These are phyloP conservation scores for Saccostrea glomerata DNA, from an alignment of 1,140 invertebrate species.

Conservation along the genomic window DNA sequence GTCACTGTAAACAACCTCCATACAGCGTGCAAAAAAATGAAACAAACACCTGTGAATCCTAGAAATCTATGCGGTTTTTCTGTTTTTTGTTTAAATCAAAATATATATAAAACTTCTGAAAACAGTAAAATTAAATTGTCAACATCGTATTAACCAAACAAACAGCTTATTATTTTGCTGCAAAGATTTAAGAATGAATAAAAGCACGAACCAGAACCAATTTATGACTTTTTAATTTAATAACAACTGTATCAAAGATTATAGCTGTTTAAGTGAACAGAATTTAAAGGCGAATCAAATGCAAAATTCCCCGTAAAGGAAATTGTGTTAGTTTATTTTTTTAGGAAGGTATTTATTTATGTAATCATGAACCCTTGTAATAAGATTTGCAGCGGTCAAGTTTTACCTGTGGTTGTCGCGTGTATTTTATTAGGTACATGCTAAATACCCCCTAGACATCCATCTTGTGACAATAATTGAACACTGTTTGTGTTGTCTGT, in stretches of 20 bases:
- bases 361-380: neutral
- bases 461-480: conserved; percentile 28
- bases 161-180: neutral
- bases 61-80: neutral
- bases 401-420: neutral
- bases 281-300: neutral
- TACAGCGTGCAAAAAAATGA: neutral
- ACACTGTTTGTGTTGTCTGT: conserved; percentile 1
- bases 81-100: neutral
- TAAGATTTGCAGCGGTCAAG: conserved; percentile 25
- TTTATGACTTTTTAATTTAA: neutral
- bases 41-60: neutral
- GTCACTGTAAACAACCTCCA: conserved; percentile 29
- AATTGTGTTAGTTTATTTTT: neutral
- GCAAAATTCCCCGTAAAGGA: neutral
- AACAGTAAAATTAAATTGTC: neutral
- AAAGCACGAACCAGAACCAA: neutral
- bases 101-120: neutral
- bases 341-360: neutral
- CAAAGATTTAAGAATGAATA: neutral
- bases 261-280: neutral
- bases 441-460: conserved; percentile 26
- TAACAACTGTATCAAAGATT: neutral
- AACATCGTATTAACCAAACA: neutral
- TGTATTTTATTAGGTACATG: neutral